These are phyloP conservation scores for Sisyra terminalis DNA, from an alignment of 2,888 invertebrate genomes.

Conservation along the genomic window DNA sequence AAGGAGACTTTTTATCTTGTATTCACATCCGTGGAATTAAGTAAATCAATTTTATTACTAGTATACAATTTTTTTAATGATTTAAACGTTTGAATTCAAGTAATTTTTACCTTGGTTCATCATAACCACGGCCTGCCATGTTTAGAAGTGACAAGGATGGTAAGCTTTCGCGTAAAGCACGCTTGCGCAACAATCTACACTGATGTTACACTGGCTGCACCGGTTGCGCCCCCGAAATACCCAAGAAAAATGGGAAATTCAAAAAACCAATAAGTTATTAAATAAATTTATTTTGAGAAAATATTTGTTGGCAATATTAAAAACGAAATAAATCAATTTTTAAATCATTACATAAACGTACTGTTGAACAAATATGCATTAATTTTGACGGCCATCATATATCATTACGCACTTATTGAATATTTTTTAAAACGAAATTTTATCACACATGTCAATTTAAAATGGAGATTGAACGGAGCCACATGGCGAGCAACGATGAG, in stretches of 20 bases:
- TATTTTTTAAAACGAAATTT: background rate
- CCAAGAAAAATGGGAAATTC: background rate
- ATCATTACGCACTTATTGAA: background rate
- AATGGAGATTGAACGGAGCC: conserved; percentile 10
- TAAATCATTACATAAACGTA: too few species aligned
- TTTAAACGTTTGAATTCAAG: background rate
- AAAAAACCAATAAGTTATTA: background rate
- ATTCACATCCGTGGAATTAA: too few species aligned
- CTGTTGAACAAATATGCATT: too few species aligned
- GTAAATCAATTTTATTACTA: too few species aligned
- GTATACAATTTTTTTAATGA: too few species aligned
- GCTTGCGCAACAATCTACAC: conserved; percentile 7
- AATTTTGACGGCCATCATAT: background rate
- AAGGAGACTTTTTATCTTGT: too few species aligned
- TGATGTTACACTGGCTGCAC: background rate
- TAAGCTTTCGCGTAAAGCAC: conserved; percentile 6
- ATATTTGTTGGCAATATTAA: background rate
- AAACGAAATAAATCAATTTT: background rate
- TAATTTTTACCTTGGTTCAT: conserved; percentile 50
- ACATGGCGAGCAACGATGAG: conserved; percentile 11
- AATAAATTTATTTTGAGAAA: background rate
- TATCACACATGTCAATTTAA: conserved; percentile 7
- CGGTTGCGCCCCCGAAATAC: background rate
- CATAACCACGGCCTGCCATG: conserved; percentile 81
- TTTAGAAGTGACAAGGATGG: conserved; percentile 38